These are phyloP conservation scores for Nomia melanderi DNA, from an alignment of 1,140 invertebrate species.

Conservation along the genomic window DNA sequence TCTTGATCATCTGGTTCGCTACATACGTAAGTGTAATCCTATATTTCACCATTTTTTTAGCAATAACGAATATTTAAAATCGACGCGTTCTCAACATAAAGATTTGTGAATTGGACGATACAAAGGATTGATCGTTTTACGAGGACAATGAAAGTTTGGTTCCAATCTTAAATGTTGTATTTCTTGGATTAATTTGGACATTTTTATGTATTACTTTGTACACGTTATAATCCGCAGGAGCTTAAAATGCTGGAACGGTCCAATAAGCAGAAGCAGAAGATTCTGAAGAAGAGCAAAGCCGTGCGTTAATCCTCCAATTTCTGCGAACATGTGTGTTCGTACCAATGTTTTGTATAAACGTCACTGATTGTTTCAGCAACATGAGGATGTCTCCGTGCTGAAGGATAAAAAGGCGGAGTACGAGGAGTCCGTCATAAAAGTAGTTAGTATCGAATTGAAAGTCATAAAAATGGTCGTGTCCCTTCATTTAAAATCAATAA, in stretches of 20 bases:
- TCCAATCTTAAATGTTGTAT: no score
- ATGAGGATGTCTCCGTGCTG: constrained; percentile 64
- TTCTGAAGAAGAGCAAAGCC: constrained; percentile 67
- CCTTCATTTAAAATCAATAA: no score
- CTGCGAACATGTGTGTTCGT: background rate
- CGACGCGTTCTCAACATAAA: no score
- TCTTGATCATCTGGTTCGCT: constrained; percentile 72
- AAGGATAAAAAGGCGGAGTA: constrained; percentile 72
- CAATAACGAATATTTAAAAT: no score
- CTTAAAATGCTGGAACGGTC: constrained; percentile 70
- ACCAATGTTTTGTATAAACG: background rate
- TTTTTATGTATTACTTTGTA: no score
- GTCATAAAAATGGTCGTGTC: background rate
- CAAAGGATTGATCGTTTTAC: no score
- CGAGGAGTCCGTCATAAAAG: constrained; percentile 69
- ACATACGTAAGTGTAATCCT: constrained; percentile 70
- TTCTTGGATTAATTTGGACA: no score
- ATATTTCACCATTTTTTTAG: no score
- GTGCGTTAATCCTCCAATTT: constrained; percentile 57
- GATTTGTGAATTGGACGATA: no score
- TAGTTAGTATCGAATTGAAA: constrained; percentile 50
- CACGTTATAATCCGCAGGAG: constrained; percentile 59
- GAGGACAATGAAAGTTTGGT: no score
- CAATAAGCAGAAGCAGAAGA: constrained; percentile 67
- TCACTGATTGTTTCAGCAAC: constrained; percentile 63